Percentiles rank a stretch among this genome's conserved stretches.
Evolutionary conservation across 2,888 invertebrate genomes (phyloP).

Genomic region (Meliscaeva auricollis): DNA sequence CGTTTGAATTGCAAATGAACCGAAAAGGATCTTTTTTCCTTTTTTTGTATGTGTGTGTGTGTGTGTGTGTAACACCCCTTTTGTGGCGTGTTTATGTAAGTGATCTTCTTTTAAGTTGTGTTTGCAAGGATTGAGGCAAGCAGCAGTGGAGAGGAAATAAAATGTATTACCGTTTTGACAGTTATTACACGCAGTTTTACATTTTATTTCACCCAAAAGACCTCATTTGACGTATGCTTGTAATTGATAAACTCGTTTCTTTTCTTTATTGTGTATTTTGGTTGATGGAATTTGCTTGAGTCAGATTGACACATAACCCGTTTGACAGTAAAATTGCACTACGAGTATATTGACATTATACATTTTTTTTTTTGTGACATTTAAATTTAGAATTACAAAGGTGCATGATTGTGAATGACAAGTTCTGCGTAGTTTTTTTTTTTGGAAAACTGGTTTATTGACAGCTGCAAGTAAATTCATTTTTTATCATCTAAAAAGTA

Average conservation of each 20-base stretch:
- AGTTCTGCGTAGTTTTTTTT: conserved; percentile 8
- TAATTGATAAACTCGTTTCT: conserved; percentile 31
- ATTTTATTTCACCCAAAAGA: conserved; percentile 17
- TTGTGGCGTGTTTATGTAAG: conserved; percentile 15
- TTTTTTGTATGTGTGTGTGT: neutral
- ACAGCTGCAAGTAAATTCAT: conserved; percentile 22
- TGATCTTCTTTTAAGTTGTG: conserved; percentile 26
- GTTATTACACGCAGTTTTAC: conserved; percentile 54
- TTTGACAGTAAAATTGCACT: conserved; percentile 20
- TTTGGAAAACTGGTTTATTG: conserved; percentile 23
- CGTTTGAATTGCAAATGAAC: conserved; percentile 33
- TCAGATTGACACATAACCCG: conserved; percentile 35
- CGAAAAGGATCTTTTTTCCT: conserved; percentile 1
- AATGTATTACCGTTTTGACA: conserved; percentile 64
- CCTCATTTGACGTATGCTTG: conserved; percentile 17
- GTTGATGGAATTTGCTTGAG: neutral
- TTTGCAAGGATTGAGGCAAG: neutral
- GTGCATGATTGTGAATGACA: conserved; percentile 16
- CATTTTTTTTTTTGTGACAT: conserved; percentile 1
- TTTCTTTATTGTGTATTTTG: neutral
- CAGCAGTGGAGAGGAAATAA: neutral
- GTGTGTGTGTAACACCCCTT: neutral
- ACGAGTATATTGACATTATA: conserved; percentile 30
- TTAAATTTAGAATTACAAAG: conserved; percentile 20
- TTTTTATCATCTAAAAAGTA: conserved; percentile 17